These are phyloP conservation scores for Erebia aethiops DNA, from an alignment of 2,888 invertebrate genomes.

Conservation along the genomic window DNA sequence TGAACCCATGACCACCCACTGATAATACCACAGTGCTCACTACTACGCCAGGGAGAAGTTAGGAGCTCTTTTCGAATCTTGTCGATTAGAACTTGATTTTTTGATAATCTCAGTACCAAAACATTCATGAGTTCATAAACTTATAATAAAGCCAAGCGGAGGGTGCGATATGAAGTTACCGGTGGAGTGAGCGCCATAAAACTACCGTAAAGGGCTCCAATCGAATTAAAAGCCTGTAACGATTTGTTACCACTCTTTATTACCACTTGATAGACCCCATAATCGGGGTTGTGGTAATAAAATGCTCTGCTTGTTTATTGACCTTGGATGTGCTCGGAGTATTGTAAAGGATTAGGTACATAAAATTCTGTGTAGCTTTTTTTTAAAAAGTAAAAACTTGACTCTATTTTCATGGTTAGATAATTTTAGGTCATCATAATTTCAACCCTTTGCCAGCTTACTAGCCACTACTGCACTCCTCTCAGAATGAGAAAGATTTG, in stretches of 20 bases:
- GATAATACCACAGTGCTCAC: no score
- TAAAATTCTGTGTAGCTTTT: no score
- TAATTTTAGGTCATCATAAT: no score
- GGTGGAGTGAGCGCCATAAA: slow-evolving; percentile 33
- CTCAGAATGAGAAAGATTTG: no score
- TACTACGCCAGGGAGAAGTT: no score
- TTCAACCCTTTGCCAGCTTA: no score
- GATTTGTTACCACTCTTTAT: slow-evolving; percentile 33
- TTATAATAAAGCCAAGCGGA: slow-evolving; percentile 23
- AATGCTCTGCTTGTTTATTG: not conserved
- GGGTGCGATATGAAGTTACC: slow-evolving; percentile 34
- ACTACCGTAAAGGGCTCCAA: slow-evolving; percentile 35
- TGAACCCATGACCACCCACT: no score
- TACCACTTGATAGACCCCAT: slow-evolving; percentile 31
- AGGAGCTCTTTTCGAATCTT: no score
- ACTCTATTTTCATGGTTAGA: no score
- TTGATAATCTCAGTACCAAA: not conserved
- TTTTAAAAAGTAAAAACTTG: no score
- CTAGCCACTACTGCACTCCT: no score
- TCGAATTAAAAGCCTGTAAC: slow-evolving; percentile 40
- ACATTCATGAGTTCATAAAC: slow-evolving; percentile 23
- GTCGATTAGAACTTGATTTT: not conserved
- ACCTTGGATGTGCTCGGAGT: not conserved
- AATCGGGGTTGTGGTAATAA: slow-evolving; percentile 24
- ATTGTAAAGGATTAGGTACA: not conserved